Evolutionary conservation across 2,888 invertebrate genomes (phyloP).

Genomic region (Elegia similella): DNA sequence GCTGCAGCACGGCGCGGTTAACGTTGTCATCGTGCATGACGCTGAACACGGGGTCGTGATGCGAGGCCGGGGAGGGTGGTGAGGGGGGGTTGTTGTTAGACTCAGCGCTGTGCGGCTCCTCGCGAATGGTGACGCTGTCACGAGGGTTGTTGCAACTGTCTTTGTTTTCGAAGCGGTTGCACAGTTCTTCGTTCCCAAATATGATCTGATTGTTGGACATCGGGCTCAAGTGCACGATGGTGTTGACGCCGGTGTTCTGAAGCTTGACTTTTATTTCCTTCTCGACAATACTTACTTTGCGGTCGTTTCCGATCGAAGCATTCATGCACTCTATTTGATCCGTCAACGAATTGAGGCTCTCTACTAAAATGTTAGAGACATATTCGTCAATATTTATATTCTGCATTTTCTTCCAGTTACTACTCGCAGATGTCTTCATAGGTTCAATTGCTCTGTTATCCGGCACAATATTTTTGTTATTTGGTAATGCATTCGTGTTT

Average conservation of each 20-base stretch:
- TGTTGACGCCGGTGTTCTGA: slow-evolving; percentile 73
- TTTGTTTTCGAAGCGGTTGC: slow-evolving; percentile 42
- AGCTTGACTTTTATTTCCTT: slow-evolving; percentile 77
- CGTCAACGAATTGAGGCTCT: slow-evolving; percentile 73
- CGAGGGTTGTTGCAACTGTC: slow-evolving; percentile 43
- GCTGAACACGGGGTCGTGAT: slow-evolving; percentile 25
- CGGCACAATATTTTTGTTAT: slow-evolving; percentile 26
- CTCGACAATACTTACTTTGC: slow-evolving; percentile 68
- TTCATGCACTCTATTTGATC: slow-evolving; percentile 72
- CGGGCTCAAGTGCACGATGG: slow-evolving; percentile 73
- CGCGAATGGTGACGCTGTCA: slow-evolving; percentile 40
- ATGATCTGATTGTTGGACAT: slow-evolving; percentile 75
- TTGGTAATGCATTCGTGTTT: slow-evolving; percentile 34
- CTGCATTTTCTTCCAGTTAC: slow-evolving; percentile 24
- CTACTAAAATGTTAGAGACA: slow-evolving; percentile 75
- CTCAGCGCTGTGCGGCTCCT: slow-evolving; percentile 44
- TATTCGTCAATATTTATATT: slow-evolving; percentile 72
- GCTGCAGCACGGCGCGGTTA: slow-evolving; percentile 67
- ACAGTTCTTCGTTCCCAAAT: slow-evolving; percentile 71
- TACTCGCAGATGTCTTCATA: slow-evolving; percentile 29
- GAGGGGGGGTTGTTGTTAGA: slow-evolving; percentile 48
- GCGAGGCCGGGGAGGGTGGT: slow-evolving; percentile 21
- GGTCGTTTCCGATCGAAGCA: slow-evolving; percentile 58
- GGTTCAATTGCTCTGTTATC: slow-evolving; percentile 26
- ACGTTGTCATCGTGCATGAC: slow-evolving; percentile 50